phyloP scores from a whole-genome alignment of 1,140 invertebrate genomes.

The Protaetia brevitarsis region DNA sequence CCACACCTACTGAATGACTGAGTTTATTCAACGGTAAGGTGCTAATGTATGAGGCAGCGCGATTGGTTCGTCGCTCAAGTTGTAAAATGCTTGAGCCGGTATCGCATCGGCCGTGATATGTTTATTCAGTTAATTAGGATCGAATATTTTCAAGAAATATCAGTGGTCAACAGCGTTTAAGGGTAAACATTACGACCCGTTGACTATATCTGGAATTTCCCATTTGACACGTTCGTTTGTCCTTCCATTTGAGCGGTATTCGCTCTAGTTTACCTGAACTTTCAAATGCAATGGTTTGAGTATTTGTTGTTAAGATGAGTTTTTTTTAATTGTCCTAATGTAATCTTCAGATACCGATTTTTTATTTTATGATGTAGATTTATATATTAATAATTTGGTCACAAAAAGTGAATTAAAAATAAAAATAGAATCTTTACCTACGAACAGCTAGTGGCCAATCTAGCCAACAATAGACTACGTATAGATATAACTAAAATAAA shows the following conservation, averaged over 20 bases:
- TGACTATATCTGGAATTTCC: slow-evolving; percentile 10
- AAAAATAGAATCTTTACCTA: too few species aligned
- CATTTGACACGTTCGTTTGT: slow-evolving; percentile 8
- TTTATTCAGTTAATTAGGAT: slow-evolving; percentile 10
- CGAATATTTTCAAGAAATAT: neutral
- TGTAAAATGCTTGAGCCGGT: neutral
- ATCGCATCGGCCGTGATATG: neutral
- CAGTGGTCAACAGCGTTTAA: slow-evolving; percentile 1
- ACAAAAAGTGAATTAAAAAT: too few species aligned
- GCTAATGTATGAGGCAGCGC: neutral
- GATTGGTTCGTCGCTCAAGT: neutral
- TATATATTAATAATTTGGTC: too few species aligned
- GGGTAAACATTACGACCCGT: neutral
- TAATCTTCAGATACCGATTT: too few species aligned
- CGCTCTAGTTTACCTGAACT: neutral
- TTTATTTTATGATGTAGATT: too few species aligned
- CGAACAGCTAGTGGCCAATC: too few species aligned
- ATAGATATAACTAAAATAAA: too few species aligned
- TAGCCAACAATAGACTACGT: too few species aligned
- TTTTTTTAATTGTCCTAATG: too few species aligned
- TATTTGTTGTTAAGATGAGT: too few species aligned
- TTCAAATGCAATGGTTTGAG: too few species aligned
- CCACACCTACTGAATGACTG: neutral
- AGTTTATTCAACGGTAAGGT: slow-evolving; percentile 4
- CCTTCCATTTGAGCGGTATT: neutral